Conservation (phyloP, 2,113 vertebrate species). For the Mionectes macconnelli region DNA sequence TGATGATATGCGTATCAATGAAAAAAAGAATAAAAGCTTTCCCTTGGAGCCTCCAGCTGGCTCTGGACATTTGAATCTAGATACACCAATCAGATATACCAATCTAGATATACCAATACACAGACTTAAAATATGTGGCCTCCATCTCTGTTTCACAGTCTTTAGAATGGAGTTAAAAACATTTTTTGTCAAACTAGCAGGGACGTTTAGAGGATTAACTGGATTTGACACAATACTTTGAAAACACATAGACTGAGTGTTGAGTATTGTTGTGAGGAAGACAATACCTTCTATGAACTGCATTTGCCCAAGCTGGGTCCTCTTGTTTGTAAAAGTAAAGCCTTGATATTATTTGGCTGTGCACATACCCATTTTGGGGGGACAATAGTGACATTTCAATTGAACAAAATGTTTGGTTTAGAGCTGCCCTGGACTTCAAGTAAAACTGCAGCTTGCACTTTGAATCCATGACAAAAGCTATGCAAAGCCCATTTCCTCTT, state of each 20-base stretch:
- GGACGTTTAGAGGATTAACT: not conserved
- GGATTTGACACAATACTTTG: not conserved
- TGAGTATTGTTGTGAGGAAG: not conserved
- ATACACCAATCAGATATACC: not conserved
- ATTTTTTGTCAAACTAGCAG: not conserved
- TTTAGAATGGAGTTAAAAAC: not conserved
- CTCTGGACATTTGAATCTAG: not conserved
- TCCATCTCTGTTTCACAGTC: not conserved
- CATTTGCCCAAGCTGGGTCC: not conserved
- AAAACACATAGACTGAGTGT: not conserved
- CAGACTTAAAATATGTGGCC: not conserved
- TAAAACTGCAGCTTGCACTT: constrained; percentile 47
- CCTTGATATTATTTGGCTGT: not conserved
- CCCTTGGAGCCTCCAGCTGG: not conserved
- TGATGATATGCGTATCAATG: not conserved
- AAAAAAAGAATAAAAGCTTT: not conserved
- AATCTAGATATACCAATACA: not conserved
- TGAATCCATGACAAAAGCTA: constrained; percentile 64
- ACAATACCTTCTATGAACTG: not conserved
- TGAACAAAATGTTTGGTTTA: constrained; percentile 15
- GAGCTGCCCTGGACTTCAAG: constrained; percentile 37
- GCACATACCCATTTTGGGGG: not conserved
- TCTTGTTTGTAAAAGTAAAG: not conserved
- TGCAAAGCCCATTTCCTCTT: constrained; percentile 71
- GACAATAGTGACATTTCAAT: not conserved